Evolutionary conservation across 2,888 invertebrate genomes (phyloP), one percentile per base, ranked within the genome.

Genomic region (Dendrolimus pini): DNA sequence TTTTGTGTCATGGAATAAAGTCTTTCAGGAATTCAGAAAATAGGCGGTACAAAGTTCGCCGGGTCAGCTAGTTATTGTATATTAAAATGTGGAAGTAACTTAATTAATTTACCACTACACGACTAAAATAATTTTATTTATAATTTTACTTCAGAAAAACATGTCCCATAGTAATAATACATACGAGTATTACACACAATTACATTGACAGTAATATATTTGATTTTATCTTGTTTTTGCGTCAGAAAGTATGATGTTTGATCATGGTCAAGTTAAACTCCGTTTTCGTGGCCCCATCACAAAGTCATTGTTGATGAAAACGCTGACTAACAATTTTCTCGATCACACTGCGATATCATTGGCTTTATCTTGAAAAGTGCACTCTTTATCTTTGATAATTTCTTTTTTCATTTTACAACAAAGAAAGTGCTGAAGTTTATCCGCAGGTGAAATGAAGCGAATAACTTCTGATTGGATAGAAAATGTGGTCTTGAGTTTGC

Each of bases 301-400:
- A 54, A 61, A 60, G 57, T 56, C 57, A 59, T 63, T 58, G 58
- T 41, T 53, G 54, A 56, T 55, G 12, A 59, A 58, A 63, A 58
- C 56, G 65, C 65, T 62, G 65, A 67, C 54, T 41, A 41, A 54
- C 18, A 54, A 54, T 54, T 57, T 47, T 54, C 54, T 41, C 30
- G 56, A 55, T 54, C 42, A 18, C n/a, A 14, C 56, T 52, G 55
- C 18, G 52, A 47, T 41, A n/a, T 56, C 56, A 65, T 65, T 62
- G 57, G 58, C 55, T 61, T 62, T 56, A 13, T 61, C 61, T 55
- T 30, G 57, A 8, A 54, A 10, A 57, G 41, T 54, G 56, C 18
- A 12, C 42, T 54, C 54, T 54, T 57, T 57, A 53, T 18, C 55
- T 41, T 53, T 61, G 58, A 55, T 41, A 18, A 41, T 57, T 61